A percentile compares a stretch with the other conserved stretches of the same genome.
phyloP scores from a whole-genome alignment of 1,140 invertebrate genomes.

The Lepidurus apus region DNA sequence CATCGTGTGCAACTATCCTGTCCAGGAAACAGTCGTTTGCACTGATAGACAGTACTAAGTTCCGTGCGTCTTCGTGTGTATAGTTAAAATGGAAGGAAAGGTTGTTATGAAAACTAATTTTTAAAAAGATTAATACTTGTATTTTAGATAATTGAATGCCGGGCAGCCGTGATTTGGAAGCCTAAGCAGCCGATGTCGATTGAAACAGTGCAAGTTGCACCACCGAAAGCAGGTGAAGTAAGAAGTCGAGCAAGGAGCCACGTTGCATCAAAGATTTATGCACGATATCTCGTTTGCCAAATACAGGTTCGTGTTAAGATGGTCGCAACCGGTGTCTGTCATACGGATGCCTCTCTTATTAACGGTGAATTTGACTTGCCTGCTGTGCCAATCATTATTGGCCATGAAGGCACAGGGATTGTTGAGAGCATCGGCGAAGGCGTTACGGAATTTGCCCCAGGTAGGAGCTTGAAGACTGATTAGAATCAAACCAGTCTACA shows the following conservation, averaged over 20 bases:
- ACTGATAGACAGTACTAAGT: neutral
- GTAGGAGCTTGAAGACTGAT: slow-evolving; percentile 37
- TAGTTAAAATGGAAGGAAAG: neutral
- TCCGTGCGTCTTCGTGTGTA: neutral
- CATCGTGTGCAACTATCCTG: neutral
- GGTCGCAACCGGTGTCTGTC: slow-evolving; percentile 49
- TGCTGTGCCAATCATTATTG: slow-evolving; percentile 49
- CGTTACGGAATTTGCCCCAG: slow-evolving; percentile 44
- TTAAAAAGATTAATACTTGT: neutral
- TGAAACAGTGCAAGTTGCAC: slow-evolving; percentile 89
- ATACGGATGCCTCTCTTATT: slow-evolving; percentile 51
- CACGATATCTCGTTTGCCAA: neutral
- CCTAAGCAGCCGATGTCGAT: slow-evolving; percentile 76
- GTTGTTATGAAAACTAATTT: neutral
- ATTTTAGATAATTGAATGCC: slow-evolving; percentile 71
- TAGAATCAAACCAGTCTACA: neutral
- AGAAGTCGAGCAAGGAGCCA: neutral
- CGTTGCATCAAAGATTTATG: neutral
- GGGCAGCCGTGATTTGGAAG: slow-evolving; percentile 87
- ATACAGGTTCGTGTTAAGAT: slow-evolving; percentile 43
- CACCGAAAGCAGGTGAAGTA: slow-evolving; percentile 63
- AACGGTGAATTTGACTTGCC: slow-evolving; percentile 50
- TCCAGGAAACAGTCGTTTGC: neutral
- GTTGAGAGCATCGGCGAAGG: slow-evolving; percentile 51
- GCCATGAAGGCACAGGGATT: slow-evolving; percentile 50